Evolutionary conservation across 2,797 vertebrate species (phyloP), one percentile per base, ranked within the genome.

Genomic region (Sebastes taczanowskii): DNA sequence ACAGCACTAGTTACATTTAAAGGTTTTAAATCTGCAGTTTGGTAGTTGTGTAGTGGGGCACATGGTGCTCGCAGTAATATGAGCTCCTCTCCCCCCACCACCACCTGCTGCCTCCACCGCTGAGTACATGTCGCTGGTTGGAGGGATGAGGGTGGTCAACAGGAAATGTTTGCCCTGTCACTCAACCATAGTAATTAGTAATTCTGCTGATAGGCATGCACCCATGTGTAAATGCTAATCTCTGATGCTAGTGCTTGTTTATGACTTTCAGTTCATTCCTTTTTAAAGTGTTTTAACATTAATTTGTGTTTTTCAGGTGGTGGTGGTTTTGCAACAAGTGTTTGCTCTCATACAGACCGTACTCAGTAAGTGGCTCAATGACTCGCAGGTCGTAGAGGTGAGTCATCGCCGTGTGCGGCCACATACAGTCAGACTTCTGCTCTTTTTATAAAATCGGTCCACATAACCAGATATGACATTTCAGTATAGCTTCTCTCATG

Each of bases 311-410:
- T 84, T 79, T 22, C 90, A 99, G 99, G 99, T 99, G 86, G 98
- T 99, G 87, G 97, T 99, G 86, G 99, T 99, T 84, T 94, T 99
- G 81, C 98, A 99, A 91, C 99, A 99, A 89, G 98, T 99, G 82
- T 99, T 99, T 93, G 97, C 99, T 90, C 97, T 99, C 71, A 99
- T 99, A 91, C 97, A 99, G 95, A 99, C 97, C n/a, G 97, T 99
- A 63, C 97, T 99, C 84, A 98, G 98, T 95, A 98, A 99, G 91
- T 99, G 99, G 99, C 92, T 99, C 83, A 99, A 98, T 42, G 99
- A 99, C 89, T 99, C 98, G 6, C 98, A 99, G 87, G 99, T 99
- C 82, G 99, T 99, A 6, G 99, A 99, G 97, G 99, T 99, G 92
- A 96, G 93, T 80, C 16, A 20, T 29, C 13, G 25, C 4, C 49